Conservation (phyloP, 2,888 invertebrate genomes). For the Pharmacophagus antenor region DNA sequence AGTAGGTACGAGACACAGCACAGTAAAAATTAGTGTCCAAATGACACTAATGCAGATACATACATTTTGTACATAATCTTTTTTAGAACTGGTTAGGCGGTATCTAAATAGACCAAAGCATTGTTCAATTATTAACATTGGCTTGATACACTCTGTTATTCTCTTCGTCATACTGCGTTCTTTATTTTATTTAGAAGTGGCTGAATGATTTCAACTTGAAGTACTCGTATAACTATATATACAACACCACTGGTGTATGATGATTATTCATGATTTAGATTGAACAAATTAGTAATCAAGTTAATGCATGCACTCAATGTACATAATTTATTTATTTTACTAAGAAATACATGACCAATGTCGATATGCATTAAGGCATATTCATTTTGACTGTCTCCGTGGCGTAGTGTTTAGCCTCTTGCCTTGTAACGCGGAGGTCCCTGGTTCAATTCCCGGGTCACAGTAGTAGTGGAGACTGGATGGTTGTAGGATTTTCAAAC, state of each 20-base stretch:
- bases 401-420: too few relatives aligned
- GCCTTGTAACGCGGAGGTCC: too few relatives aligned
- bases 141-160: conserved; percentile 38
- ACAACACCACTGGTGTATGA: neutral
- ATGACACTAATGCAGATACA: neutral
- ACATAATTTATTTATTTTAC: neutral
- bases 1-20: too few relatives aligned
- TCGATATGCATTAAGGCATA: too few relatives aligned
- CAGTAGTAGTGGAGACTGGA: too few relatives aligned
- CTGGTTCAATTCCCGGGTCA: too few relatives aligned
- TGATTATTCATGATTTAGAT: neutral
- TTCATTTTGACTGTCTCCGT: too few relatives aligned
- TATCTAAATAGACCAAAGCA: conserved; percentile 52
- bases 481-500: too few relatives aligned
- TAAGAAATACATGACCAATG: neutral
- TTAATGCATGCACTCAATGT: neutral
- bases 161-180: conserved; percentile 27
- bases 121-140: conserved; percentile 43
- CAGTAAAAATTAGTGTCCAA: conserved; percentile 33
- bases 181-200: too few relatives aligned
- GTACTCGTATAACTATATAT: too few relatives aligned
- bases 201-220: too few relatives aligned
- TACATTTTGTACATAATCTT: neutral
- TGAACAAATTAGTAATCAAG: neutral
- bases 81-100: conserved; percentile 33